phyloP scores from a whole-genome alignment of 37 sponge, comb jelly and placozoan species.

The Chondrilla cf. caribensis region DNA sequence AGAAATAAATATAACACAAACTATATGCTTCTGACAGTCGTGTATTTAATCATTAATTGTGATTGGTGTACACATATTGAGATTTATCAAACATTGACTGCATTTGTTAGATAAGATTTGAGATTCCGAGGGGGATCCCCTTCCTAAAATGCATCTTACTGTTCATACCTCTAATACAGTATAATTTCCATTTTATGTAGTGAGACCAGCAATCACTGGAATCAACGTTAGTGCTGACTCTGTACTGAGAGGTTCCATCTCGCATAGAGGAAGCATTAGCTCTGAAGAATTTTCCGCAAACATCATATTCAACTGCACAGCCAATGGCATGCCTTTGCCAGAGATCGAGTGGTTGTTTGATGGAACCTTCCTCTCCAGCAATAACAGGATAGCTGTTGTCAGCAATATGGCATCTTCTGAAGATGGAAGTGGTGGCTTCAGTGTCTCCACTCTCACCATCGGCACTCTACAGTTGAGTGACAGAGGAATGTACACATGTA shows the following conservation, averaged over 20 bases:
- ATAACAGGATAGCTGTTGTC: background rate
- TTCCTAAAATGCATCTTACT: too few relatives aligned
- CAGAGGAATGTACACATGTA: constrained; percentile 15
- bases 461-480: background rate
- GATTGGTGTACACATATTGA: too few relatives aligned
- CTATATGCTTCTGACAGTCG: too few relatives aligned
- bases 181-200: too few relatives aligned
- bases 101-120: too few relatives aligned
- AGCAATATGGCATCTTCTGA: background rate
- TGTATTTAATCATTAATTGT: too few relatives aligned
- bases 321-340: background rate
- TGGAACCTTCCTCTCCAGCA: background rate
- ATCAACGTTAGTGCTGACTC: background rate
- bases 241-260: background rate
- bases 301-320: background rate
- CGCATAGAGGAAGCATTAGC: background rate
- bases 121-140: too few relatives aligned
- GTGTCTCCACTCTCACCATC: background rate
- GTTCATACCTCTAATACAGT: too few relatives aligned
- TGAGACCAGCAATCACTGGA: constrained; percentile 1
- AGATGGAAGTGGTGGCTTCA: background rate
- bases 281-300: background rate
- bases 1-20: too few relatives aligned
- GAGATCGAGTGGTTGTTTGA: background rate
- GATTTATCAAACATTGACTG: too few relatives aligned